Percentiles rank a stretch among this genome's conserved stretches.
These are phyloP conservation scores for Drosophila tani DNA, from an alignment of 1,140 invertebrate genomes.

Conservation along the genomic window DNA sequence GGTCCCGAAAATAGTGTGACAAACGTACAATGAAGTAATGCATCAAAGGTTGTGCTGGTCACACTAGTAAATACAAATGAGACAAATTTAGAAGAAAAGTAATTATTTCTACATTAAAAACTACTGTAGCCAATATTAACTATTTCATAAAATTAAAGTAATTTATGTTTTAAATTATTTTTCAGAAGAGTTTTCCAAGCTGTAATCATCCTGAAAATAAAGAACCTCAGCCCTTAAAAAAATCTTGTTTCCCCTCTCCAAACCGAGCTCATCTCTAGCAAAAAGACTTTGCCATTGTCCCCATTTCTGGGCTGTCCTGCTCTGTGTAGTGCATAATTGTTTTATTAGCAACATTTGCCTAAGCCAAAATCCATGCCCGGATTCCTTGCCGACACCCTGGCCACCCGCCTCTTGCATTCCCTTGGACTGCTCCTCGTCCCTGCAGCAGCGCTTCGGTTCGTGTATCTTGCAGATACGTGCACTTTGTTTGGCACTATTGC, in stretches of 20 bases:
- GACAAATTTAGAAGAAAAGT: no score
- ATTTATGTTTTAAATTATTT: not conserved
- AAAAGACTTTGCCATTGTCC: conserved; percentile 34
- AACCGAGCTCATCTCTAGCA: conserved; percentile 12
- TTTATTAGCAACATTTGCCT: conserved; percentile 79
- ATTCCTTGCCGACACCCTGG: conserved; percentile 47
- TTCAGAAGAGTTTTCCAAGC: not conserved
- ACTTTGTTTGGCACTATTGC: conserved; percentile 57
- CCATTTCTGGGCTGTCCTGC: conserved; percentile 31
- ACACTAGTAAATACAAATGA: conserved; percentile 9
- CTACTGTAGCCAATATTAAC: no score
- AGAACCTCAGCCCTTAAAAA: not conserved
- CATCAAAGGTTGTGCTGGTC: conserved; percentile 32
- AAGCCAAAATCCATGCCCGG: conserved; percentile 67
- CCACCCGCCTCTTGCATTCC: not conserved
- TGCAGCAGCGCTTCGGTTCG: conserved; percentile 28
- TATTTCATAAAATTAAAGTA: no score
- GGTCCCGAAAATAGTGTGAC: not conserved
- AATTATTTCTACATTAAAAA: no score
- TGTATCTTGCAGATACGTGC: conserved; percentile 75
- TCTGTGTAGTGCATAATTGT: conserved; percentile 75
- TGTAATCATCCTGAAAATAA: not conserved
- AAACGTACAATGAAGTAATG: conserved; percentile 36
- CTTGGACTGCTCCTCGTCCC: conserved; percentile 1
- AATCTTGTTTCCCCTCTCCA: not conserved